These are phyloP conservation scores for Drosophila bifasciata DNA, from an alignment of 1,140 invertebrate species.

Conservation along the genomic window DNA sequence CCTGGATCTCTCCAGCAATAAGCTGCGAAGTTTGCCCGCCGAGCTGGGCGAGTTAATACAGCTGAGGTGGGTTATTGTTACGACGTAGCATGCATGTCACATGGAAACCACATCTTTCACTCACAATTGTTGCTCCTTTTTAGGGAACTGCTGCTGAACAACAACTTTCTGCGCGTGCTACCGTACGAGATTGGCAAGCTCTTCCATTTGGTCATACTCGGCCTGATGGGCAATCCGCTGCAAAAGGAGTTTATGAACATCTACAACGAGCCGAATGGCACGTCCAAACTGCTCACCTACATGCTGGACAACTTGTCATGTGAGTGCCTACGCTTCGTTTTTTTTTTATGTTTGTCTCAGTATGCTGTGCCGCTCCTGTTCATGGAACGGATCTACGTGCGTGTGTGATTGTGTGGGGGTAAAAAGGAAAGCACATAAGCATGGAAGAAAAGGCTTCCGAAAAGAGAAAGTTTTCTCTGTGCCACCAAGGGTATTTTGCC, in stretches of 20 bases:
- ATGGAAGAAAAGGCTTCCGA: slow-evolving; percentile 60
- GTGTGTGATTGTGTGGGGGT: slow-evolving; percentile 34
- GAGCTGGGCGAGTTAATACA: slow-evolving; percentile 98
- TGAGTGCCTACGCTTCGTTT: slow-evolving; percentile 85
- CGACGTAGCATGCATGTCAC: slow-evolving; percentile 2
- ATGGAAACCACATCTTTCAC: slow-evolving; percentile 2
- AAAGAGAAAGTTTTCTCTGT: slow-evolving; percentile 70
- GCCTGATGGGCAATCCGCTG: slow-evolving; percentile 97
- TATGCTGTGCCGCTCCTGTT: slow-evolving; percentile 46
- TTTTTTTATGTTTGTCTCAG: slow-evolving; percentile 1
- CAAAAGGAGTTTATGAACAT: slow-evolving; percentile 95
- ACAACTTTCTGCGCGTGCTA: slow-evolving; percentile 96
- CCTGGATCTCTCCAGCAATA: slow-evolving; percentile 97
- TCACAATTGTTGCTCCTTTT: slow-evolving; percentile 72
- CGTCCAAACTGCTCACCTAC: slow-evolving; percentile 95
- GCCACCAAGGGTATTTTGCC: slow-evolving; percentile 11
- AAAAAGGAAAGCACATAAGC: slow-evolving; percentile 69
- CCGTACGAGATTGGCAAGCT: slow-evolving; percentile 99
- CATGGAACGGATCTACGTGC: slow-evolving; percentile 14
- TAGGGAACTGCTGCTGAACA: slow-evolving; percentile 96
- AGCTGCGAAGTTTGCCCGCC: slow-evolving; percentile 95
- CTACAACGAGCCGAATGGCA: slow-evolving; percentile 96
- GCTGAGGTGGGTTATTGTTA: slow-evolving; percentile 88
- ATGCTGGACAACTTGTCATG: slow-evolving; percentile 97
- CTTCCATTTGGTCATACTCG: slow-evolving; percentile 96